phyloP scores from a whole-genome alignment of 2,113 vertebrate genomes.

The Thamnophis sirtalis region DNA sequence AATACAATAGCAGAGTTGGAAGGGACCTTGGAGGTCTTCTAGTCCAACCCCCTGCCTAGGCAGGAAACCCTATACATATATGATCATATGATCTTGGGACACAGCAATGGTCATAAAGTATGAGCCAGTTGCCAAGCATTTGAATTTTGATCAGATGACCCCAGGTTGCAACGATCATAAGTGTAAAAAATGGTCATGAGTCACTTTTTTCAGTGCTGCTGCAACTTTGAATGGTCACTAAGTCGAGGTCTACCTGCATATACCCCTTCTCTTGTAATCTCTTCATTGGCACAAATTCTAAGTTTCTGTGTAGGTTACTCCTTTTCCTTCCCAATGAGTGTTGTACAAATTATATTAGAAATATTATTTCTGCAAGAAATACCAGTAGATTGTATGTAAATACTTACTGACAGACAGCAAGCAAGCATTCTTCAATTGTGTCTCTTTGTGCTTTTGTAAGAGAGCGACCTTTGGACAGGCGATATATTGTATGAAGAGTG shows the following conservation, averaged over 20 bases:
- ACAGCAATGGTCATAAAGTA: too few relatives aligned
- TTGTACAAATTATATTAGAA: not conserved
- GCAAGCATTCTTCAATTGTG: conserved; percentile 94
- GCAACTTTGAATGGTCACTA: too few relatives aligned
- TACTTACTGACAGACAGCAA: conserved; percentile 91
- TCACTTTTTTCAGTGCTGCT: too few relatives aligned
- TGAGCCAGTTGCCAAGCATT: too few relatives aligned
- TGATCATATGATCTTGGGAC: too few relatives aligned
- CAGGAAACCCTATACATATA: too few relatives aligned
- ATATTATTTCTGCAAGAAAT: not conserved
- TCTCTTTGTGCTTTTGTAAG: conserved; percentile 97
- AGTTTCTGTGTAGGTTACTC: not conserved
- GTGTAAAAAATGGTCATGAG: too few relatives aligned
- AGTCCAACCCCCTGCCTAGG: too few relatives aligned
- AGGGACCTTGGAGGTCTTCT: too few relatives aligned
- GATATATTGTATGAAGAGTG: conserved; percentile 92
- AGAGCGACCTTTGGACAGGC: conserved; percentile 92
- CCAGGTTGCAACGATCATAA: too few relatives aligned
- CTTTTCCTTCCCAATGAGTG: not conserved
- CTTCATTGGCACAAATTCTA: not conserved
- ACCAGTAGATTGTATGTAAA: not conserved
- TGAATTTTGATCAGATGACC: too few relatives aligned
- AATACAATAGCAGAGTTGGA: too few relatives aligned
- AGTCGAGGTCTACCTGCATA: not conserved
- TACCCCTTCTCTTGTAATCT: not conserved